Evolutionary conservation across 2,113 vertebrate species (phyloP).

Genomic region (Tragelaphus scriptus): DNA sequence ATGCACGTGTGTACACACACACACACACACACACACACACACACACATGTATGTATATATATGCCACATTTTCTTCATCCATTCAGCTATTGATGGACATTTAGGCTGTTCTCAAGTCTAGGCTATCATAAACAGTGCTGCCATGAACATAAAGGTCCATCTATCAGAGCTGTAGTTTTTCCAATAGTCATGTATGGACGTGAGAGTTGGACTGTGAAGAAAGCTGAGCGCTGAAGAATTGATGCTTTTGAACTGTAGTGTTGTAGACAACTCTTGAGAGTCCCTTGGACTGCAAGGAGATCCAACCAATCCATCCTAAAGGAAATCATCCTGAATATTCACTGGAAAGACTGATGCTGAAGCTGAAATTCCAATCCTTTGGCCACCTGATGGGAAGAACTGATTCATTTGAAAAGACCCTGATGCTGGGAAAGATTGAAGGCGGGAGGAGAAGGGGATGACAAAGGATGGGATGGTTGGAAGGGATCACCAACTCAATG

Average conservation of each 20-base stretch:
- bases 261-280: not conserved
- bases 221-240: fast-evolving
- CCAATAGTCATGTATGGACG: not conserved
- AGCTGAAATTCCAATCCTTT: not conserved
- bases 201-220: not conserved
- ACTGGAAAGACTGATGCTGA: not conserved
- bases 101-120: not conserved
- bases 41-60: not conserved
- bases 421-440: not conserved
- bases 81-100: not conserved
- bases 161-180: not conserved
- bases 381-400: not conserved
- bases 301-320: not conserved
- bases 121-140: not conserved
- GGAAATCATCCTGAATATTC: not conserved
- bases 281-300: not conserved
- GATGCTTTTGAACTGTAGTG: not conserved
- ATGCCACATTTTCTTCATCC: not conserved
- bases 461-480: not conserved
- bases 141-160: not conserved
- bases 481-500: not conserved
- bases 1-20: fast-evolving
- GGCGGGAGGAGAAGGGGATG: not conserved
- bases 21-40: not conserved
- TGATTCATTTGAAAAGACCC: not conserved